These are phyloP conservation scores for Galerucella nymphaeae DNA, from an alignment of 2,888 invertebrate species.

Conservation along the genomic window DNA sequence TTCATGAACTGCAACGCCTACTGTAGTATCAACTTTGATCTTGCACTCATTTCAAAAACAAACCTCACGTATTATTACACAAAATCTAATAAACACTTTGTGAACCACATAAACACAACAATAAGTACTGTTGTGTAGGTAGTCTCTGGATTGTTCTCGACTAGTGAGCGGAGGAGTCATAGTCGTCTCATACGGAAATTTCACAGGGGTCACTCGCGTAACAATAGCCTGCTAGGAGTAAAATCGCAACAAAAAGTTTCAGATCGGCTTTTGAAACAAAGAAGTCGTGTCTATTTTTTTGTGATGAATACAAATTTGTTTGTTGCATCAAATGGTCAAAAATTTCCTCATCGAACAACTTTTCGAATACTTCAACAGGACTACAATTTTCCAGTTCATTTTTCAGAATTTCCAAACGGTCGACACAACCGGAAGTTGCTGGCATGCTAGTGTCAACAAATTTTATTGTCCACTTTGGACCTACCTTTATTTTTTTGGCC, in stretches of 20 bases:
- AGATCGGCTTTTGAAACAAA: slow-evolving; percentile 12
- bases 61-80: too few species aligned
- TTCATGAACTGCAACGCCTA: too few species aligned
- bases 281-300: slow-evolving; percentile 4
- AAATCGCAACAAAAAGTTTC: slow-evolving; percentile 5
- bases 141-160: too few species aligned
- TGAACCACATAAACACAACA: too few species aligned
- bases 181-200: too few species aligned
- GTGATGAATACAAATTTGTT: slow-evolving; percentile 6
- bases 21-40: too few species aligned
- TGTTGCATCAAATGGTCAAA: slow-evolving; percentile 3
- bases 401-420: slow-evolving; percentile 11
- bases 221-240: neutral
- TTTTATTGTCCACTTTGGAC: slow-evolving; percentile 1
- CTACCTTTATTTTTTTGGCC: neutral
- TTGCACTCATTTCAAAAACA: too few species aligned
- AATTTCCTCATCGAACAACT: slow-evolving; percentile 7
- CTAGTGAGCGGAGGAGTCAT: too few species aligned
- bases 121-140: too few species aligned
- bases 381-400: slow-evolving; percentile 12
- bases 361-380: slow-evolving; percentile 9
- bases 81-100: too few species aligned
- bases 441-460: slow-evolving; percentile 10
- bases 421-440: neutral
- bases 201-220: too few species aligned